These are phyloP conservation scores for Epicauta chinensis DNA, from an alignment of 1,140 invertebrate genomes.

Conservation along the genomic window DNA sequence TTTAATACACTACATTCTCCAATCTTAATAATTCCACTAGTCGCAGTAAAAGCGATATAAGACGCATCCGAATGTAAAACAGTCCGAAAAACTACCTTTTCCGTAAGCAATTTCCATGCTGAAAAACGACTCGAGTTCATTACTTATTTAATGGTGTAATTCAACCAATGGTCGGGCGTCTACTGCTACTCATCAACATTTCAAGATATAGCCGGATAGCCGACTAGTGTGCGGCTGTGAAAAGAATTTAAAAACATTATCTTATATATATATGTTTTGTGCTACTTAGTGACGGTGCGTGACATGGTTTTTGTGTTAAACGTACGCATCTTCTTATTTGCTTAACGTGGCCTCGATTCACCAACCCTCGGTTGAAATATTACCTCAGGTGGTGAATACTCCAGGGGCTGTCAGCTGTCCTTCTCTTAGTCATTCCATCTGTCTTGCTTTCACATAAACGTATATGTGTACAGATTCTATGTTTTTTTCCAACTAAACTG, in stretches of 20 bases:
- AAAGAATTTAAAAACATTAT: conserved; percentile 16
- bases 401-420: too few relatives aligned
- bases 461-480: too few relatives aligned
- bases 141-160: conserved; percentile 26
- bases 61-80: conserved; percentile 5
- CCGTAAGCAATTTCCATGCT: conserved; percentile 3
- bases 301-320: conserved; percentile 8
- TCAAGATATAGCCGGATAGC: conserved; percentile 11
- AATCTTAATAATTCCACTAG: conserved; percentile 12
- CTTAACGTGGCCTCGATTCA: conserved; percentile 1
- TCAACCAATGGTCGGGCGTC: conserved; percentile 13
- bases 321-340: conserved; percentile 1
- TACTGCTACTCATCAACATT: conserved; percentile 19
- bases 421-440: too few relatives aligned
- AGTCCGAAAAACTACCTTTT: neutral
- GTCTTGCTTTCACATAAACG: too few relatives aligned
- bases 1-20: conserved; percentile 2
- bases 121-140: conserved; percentile 8
- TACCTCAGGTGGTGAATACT: conserved; percentile 5
- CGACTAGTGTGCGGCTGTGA: conserved; percentile 15
- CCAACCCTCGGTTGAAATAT: conserved; percentile 9
- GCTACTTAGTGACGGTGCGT: conserved; percentile 5
- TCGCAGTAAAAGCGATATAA: conserved; percentile 4
- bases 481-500: too few relatives aligned
- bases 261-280: neutral